Conservation (phyloP, 2,113 vertebrate species). For the Ceyx melanurus region DNA sequence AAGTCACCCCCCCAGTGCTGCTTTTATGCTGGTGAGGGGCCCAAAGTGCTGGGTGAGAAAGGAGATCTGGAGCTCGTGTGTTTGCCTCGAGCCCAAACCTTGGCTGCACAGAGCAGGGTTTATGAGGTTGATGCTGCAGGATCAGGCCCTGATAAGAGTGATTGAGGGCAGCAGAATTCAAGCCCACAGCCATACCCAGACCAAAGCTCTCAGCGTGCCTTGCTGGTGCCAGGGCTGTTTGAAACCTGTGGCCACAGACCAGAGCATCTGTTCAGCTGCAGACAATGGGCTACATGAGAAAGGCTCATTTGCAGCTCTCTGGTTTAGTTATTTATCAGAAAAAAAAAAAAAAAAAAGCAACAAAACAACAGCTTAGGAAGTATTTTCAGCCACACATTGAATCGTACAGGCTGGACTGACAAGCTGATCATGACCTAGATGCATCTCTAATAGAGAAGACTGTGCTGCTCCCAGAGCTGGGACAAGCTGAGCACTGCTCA, state of each 20-base stretch:
- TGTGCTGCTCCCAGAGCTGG: not conserved
- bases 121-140: not conserved
- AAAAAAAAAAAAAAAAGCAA: not conserved
- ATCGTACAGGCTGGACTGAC: not conserved
- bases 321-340: not conserved
- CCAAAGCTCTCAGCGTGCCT: rapidly evolving
- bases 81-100: not conserved
- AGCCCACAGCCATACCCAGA: not conserved
- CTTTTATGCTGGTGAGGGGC: not conserved
- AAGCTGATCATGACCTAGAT: conserved; percentile 10
- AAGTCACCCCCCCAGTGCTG: not conserved
- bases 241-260: not conserved
- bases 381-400: not conserved
- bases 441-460: not conserved
- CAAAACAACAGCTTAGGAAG: not conserved
- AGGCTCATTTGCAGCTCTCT: not conserved
- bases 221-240: not conserved
- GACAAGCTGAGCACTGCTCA: not conserved
- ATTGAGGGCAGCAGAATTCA: not conserved
- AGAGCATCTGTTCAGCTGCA: not conserved
- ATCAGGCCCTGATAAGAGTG: rapidly evolving
- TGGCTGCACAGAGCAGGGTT: not conserved
- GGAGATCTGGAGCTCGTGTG: rapidly evolving
- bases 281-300: rapidly evolving
- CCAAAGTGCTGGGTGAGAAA: not conserved